Base-by-base conservation (phyloP, 2,113 vertebrate species). In the Odontophorus gujanensis region DNA sequence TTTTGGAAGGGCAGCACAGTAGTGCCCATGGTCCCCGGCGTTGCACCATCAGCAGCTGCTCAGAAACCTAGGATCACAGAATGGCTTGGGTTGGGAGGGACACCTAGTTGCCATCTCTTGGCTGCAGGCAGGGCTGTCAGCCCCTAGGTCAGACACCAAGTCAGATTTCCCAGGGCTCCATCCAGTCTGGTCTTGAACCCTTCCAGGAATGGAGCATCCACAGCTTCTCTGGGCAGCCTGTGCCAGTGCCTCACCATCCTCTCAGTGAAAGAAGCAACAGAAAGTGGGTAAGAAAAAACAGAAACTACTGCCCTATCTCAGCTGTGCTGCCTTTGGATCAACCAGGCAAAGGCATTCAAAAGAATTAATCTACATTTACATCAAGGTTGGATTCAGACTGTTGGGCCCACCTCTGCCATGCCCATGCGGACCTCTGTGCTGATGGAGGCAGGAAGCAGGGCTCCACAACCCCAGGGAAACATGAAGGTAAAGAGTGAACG, bases 381-480 rank as follows among this genome's bases (percentile, higher is more conserved):
- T 67, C 25, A 45, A 63, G 42, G 42, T 18, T 57, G 17, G 20
- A 81, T n/a, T 69, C 26, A 28, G 26, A 13, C 28, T 81, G 5
- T 76, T 24, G 16, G 26, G 68, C 22, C 26, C 6, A 5, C 12
- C 32, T 11, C 72, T 71, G 45, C 13, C 6, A 1, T 59, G 28
- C 8, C 11, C 3, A 2, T 0, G 0, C 0, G 1, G 65, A 47
- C 7, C 3, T 67, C 58, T 40, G 0, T 18, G 14, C 3, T 75
- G 50, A 7, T 1, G 0, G 8, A 4, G 13, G 17, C 3, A 10
- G 4, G 6, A 3, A 7, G 51, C 16, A 63, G 48, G 45, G 9
- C 45, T 91, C 61, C 30, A 30, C 7, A 65, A 18, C 8, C 22
- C n/a, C 28, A 59, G 58, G 21, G 34, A 40, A 63, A 63, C 28